Conservation (phyloP, 2,797 vertebrate species). For the Girardinus metallicus region DNA sequence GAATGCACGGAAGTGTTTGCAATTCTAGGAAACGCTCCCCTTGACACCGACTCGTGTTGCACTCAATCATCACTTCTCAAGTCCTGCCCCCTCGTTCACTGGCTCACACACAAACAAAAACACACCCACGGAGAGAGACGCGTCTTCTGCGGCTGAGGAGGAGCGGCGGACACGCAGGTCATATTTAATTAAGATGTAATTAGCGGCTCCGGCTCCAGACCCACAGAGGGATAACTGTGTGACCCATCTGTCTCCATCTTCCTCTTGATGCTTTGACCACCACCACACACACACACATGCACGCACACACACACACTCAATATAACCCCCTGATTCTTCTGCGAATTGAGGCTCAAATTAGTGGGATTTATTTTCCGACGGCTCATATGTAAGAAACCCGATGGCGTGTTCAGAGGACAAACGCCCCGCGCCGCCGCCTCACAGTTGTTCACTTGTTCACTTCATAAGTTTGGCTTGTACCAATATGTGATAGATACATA, state of each 20-base stretch:
- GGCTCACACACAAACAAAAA: constrained; percentile 13
- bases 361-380: constrained; percentile 43
- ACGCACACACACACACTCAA: constrained; percentile 6
- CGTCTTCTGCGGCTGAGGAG: constrained; percentile 30
- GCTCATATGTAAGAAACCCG: constrained; percentile 53
- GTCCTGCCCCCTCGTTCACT: not conserved
- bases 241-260: constrained; percentile 69
- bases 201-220: constrained; percentile 63
- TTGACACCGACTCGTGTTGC: not conserved
- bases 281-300: constrained; percentile 25
- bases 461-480: not conserved
- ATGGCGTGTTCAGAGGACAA: constrained; percentile 53
- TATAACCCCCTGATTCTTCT: constrained; percentile 38
- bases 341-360: constrained; percentile 53
- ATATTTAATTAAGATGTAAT: constrained; percentile 77
- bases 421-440: constrained; percentile 30
- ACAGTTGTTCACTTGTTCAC: constrained; percentile 16
- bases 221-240: constrained; percentile 58
- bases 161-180: constrained; percentile 56
- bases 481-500: not conserved
- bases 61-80: constrained; percentile 5
- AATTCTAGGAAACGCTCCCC: constrained; percentile 5
- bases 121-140: no score
- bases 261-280: constrained; percentile 34
- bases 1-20: not conserved